Percentiles rank a stretch among this genome's conserved stretches.
Conservation (phyloP, 2,888 invertebrate genomes). For the Amiota communis region DNA sequence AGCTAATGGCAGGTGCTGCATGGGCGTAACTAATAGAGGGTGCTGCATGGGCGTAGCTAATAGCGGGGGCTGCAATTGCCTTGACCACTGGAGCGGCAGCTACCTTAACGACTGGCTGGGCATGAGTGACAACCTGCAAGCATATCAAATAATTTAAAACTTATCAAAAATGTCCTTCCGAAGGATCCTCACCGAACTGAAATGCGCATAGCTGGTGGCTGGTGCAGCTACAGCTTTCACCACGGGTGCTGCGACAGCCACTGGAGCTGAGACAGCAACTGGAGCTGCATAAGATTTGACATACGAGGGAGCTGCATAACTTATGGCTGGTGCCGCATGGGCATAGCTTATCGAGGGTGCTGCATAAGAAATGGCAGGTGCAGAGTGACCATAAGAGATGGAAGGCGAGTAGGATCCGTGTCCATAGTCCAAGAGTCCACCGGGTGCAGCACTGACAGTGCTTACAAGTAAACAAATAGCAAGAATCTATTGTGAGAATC, state of each 20-base stretch:
- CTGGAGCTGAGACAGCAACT: constrained; percentile 47
- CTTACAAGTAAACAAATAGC: constrained; percentile 46
- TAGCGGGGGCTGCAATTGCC: constrained; percentile 25
- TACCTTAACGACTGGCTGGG: constrained; percentile 59
- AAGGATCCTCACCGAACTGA: constrained; percentile 73
- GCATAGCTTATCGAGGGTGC: constrained; percentile 53
- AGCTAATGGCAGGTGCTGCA: constrained; percentile 47
- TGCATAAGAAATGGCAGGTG: constrained; percentile 47
- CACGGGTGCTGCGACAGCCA: constrained; percentile 52
- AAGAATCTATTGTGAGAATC: constrained; percentile 55
- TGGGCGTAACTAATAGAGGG: constrained; percentile 57
- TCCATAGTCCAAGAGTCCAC: constrained; percentile 58
- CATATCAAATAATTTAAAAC: not conserved
- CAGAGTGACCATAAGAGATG: constrained; percentile 48
- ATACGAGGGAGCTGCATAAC: constrained; percentile 54
- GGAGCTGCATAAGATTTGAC: constrained; percentile 57
- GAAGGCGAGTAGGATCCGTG: constrained; percentile 52
- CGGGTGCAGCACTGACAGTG: constrained; percentile 58
- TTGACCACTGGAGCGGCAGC: constrained; percentile 49
- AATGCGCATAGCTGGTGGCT: constrained; percentile 77
- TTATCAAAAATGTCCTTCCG: not conserved
- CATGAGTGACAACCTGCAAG: constrained; percentile 62
- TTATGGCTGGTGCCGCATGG: constrained; percentile 55
- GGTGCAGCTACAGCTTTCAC: constrained; percentile 68
- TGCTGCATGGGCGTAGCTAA: constrained; percentile 55